phyloP scores from a whole-genome alignment of 2,113 vertebrate genomes.

The Marmota monax region DNA sequence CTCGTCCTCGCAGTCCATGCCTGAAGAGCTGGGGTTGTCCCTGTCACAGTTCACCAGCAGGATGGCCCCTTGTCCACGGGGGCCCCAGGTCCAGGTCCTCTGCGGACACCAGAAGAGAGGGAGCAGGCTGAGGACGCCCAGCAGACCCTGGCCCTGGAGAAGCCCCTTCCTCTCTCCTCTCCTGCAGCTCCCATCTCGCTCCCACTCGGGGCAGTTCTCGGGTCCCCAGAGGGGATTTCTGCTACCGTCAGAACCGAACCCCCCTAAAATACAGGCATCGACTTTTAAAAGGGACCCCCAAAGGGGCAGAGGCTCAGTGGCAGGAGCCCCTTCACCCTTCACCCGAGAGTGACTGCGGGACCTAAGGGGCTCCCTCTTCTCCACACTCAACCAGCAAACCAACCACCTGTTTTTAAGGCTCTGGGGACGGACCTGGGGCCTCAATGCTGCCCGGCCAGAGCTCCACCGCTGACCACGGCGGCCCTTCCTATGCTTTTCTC shows the following conservation, averaged over 20 bases:
- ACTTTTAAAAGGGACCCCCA: not conserved
- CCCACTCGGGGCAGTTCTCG: no score
- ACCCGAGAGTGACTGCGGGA: fast-evolving
- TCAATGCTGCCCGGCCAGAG: no score
- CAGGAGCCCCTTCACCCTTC: fast-evolving
- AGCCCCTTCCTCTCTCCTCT: no score
- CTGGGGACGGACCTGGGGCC: no score
- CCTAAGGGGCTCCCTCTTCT: fast-evolving
- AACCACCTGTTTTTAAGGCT: not conserved
- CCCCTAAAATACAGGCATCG: not conserved
- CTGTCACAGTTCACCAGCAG: slow-evolving; percentile 96
- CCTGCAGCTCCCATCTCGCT: fast-evolving
- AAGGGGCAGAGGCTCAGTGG: not conserved
- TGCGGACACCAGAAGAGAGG: slow-evolving; percentile 68
- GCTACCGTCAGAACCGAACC: not conserved
- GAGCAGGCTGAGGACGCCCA: fast-evolving
- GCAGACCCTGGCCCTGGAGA: fast-evolving
- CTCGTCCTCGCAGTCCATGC: slow-evolving; percentile 5
- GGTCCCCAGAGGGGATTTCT: not conserved
- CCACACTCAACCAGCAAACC: not conserved
- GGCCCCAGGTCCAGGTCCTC: slow-evolving; percentile 95
- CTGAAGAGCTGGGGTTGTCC: slow-evolving; percentile 75
- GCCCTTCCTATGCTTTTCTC: not conserved
- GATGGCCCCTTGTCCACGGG: slow-evolving; percentile 92
- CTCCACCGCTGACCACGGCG: not conserved